Base-by-base conservation (phyloP, 2,113 vertebrate species). In the Helogale parvula region DNA sequence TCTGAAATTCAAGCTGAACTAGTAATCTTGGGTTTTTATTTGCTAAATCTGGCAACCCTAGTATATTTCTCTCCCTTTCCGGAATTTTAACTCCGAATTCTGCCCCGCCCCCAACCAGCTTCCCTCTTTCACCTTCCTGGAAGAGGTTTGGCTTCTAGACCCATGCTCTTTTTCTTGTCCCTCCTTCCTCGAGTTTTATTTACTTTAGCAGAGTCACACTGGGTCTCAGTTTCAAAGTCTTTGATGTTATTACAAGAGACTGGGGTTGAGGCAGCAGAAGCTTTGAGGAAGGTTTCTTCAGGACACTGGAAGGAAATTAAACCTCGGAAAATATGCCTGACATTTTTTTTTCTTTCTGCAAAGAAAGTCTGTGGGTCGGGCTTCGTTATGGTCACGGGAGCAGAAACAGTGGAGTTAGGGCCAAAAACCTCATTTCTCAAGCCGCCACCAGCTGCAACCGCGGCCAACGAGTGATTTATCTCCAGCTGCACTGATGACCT, bases 261-360 rank as follows among this genome's bases (percentile, higher is more conserved):
- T 88, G 11, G 31, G 57, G 45, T 74, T 90, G 71, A 97, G 90
- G 90, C 72, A 7, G 85, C 50, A 2, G n/a, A 54, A 93, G 77
- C 63, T 95, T 94, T 95, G 76, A 88, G 90, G 96, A 94, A 96
- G 97, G 85, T 97, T 98, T 97, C 95, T 96, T 98, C 72, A 80
- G 97, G 97, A 97, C 97, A 93, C 7, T 81, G 77, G 80, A 86
- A 96, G 94, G 97, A 97, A 98, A 98, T 96, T 57, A 98, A 97
- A 94, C 81, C 74, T 97, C 2, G 2, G 81, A 96, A 98, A 98
- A 96, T 91, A 96, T 95, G 90, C 77, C 90, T 86, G 87, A 72
- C 35, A 1, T 83, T 91, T 84, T 95, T 82, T 38, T 91, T 93
- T 41, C 63, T 94, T 93, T 79, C 65, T 90, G 69, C 96, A 97